Conservation (phyloP, 2,797 vertebrate genomes). For the Sciurus carolinensis region DNA sequence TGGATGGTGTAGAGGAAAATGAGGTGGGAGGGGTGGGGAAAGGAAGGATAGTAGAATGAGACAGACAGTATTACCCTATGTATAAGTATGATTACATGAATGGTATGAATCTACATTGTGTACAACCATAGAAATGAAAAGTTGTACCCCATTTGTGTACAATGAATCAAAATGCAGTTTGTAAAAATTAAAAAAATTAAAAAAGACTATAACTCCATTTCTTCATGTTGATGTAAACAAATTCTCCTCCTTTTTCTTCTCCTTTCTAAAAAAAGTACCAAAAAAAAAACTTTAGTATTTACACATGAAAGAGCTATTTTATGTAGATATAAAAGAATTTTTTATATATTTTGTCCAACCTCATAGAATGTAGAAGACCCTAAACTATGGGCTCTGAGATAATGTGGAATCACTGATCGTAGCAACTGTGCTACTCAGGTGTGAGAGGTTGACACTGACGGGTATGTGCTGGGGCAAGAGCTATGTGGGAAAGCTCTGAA, state of each 20-base stretch:
- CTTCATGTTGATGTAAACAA: conserved; percentile 46
- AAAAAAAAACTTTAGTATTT: not conserved
- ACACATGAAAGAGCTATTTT: not conserved
- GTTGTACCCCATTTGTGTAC: too few species aligned
- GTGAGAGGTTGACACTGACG: too few species aligned
- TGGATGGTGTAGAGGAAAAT: too few species aligned
- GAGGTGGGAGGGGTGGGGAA: too few species aligned
- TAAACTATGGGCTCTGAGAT: not conserved
- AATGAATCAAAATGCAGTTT: too few species aligned
- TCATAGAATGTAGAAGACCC: not conserved
- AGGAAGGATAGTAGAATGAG: too few species aligned
- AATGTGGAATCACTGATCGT: not conserved
- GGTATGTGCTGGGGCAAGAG: not conserved
- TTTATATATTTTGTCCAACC: not conserved
- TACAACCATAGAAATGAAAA: too few species aligned
- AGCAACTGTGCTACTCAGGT: not conserved
- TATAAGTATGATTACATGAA: too few species aligned
- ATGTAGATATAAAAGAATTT: not conserved
- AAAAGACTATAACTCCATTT: not conserved
- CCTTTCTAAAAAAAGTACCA: conserved; percentile 26
- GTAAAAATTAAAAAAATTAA: not conserved
- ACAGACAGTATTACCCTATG: too few species aligned
- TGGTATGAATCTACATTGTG: too few species aligned
- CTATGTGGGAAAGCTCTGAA: not conserved
- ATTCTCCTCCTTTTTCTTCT: not conserved